These are phyloP conservation scores for Camponotus fellah DNA, from an alignment of 2,888 invertebrate species.

Conservation along the genomic window DNA sequence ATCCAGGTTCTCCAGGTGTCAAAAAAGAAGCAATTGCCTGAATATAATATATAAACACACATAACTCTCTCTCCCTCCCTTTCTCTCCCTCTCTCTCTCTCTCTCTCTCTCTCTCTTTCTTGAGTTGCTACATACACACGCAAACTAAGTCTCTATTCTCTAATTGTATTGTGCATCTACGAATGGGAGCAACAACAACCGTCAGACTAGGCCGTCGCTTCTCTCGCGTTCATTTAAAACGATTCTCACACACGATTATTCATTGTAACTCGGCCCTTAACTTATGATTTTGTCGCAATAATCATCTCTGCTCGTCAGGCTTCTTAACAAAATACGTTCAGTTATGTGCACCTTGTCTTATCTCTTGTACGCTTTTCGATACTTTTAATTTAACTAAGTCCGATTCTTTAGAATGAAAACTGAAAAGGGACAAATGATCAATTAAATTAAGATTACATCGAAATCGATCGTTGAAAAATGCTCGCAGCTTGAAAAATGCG, in stretches of 20 bases:
- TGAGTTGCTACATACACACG: slow-evolving; percentile 69
- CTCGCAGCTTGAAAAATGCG: slow-evolving; percentile 29
- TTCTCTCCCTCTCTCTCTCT: slow-evolving; percentile 9
- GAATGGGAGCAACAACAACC: slow-evolving; percentile 85
- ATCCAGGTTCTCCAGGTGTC: slow-evolving; percentile 59
- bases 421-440: slow-evolving; percentile 5
- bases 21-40: slow-evolving; percentile 65
- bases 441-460: background rate
- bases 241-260: slow-evolving; percentile 38
- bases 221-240: slow-evolving; percentile 44
- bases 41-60: slow-evolving; percentile 55
- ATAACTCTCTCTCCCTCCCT: slow-evolving; percentile 69
- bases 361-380: background rate
- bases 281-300: slow-evolving; percentile 30
- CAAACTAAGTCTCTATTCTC: slow-evolving; percentile 82
- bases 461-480: slow-evolving; percentile 10
- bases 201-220: slow-evolving; percentile 63
- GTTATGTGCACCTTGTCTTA: slow-evolving; percentile 9
- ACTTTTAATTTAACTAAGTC: background rate
- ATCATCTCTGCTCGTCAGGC: slow-evolving; percentile 20
- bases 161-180: slow-evolving; percentile 84
- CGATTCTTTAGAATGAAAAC: slow-evolving; percentile 9
- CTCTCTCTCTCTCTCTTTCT: background rate
- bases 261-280: slow-evolving; percentile 10
- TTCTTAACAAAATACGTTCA: slow-evolving; percentile 18